These are phyloP conservation scores for Macaria notata DNA, from an alignment of 2,888 invertebrate species.

Conservation along the genomic window DNA sequence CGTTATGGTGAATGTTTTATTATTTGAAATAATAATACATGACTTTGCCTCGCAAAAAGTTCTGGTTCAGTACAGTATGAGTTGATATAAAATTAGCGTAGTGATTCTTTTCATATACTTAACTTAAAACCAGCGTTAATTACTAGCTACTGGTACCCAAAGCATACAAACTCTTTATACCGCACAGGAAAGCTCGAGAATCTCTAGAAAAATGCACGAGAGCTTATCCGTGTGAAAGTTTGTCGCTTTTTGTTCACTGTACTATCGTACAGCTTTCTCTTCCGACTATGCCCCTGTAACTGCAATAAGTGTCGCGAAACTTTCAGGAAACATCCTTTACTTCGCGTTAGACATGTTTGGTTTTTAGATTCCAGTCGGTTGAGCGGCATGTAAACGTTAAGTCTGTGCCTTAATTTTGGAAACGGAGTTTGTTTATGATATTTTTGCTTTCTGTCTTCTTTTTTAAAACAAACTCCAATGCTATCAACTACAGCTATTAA, in stretches of 20 bases:
- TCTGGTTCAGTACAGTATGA: too few species aligned
- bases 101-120: too few species aligned
- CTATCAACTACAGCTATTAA: too few species aligned
- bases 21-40: too few species aligned
- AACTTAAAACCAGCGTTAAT: too few species aligned
- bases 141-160: background rate
- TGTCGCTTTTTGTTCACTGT: constrained; percentile 20
- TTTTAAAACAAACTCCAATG: too few species aligned
- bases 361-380: constrained; percentile 58
- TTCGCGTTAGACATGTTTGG: constrained; percentile 63
- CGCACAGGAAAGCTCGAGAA: background rate
- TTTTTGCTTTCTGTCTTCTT: too few species aligned
- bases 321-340: constrained; percentile 65
- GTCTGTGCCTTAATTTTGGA: constrained; percentile 3
- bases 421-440: too few species aligned
- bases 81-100: too few species aligned
- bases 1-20: too few species aligned
- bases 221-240: constrained; percentile 17
- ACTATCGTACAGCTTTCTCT: constrained; percentile 27
- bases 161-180: background rate
- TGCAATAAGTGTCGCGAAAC: constrained; percentile 69
- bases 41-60: too few species aligned
- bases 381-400: constrained; percentile 3
- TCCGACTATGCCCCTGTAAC: constrained; percentile 41
- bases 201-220: constrained; percentile 4